Evolutionary conservation across 2,797 vertebrate genomes (phyloP).

Genomic region (Carduelis carduelis): DNA sequence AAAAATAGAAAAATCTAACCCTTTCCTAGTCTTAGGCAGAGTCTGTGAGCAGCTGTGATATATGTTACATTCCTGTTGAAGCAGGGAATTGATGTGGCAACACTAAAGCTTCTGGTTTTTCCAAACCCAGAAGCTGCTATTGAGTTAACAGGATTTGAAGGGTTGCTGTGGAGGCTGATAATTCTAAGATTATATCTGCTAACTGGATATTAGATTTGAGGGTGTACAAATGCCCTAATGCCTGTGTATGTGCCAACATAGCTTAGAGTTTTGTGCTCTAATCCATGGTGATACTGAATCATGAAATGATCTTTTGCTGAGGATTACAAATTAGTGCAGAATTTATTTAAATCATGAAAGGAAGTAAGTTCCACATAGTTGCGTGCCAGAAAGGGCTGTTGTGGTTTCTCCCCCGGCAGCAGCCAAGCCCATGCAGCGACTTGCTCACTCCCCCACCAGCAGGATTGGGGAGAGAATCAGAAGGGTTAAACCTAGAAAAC

Average conservation of each 20-base stretch:
- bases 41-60: neutral
- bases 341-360: accelerated
- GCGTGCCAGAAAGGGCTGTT: neutral
- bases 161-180: neutral
- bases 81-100: neutral
- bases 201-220: neutral
- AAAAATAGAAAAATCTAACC: neutral
- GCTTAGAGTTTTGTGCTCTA: neutral
- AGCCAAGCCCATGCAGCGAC: neutral
- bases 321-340: neutral
- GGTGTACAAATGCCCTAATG: neutral
- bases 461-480: accelerated
- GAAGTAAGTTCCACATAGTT: neutral
- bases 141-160: neutral
- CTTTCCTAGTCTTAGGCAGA: neutral
- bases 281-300: neutral
- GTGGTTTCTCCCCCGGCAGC: neutral
- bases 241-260: neutral
- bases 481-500: neutral
- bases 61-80: neutral
- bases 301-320: neutral
- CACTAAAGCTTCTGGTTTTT: neutral
- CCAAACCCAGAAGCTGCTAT: neutral
- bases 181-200: neutral
- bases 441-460: accelerated